Base-by-base conservation (phyloP, 2,113 vertebrate species). In the Syrrhaptes paradoxus region DNA sequence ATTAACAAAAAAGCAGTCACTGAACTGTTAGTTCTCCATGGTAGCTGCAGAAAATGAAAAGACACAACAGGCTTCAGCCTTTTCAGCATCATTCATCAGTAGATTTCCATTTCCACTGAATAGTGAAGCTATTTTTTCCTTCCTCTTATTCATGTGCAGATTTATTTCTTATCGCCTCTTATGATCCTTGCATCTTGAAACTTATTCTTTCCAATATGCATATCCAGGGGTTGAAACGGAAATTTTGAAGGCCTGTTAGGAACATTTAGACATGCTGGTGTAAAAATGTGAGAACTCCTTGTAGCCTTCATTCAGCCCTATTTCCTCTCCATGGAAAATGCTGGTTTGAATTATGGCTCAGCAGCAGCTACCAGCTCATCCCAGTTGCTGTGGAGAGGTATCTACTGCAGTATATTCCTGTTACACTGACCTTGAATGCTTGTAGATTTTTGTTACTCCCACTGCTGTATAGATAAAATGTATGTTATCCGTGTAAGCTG, bases 221-320 rank as follows among this genome's bases (percentile, higher is more conserved):
- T 58, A 62, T 36, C 24, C 19, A 74, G 15, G 8, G 17, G 9
- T 36, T 70, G 36, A 66, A 84, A 80, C 32, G 43, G 51, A 74
- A 95, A 77, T 70, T 73, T 18, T 4, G 3, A 73, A 76, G 11
- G 10, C 0, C 0, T 74, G 7, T 25, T 70, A n/a, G 0, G 2
- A 80, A 68, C 26, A 49, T 16, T 66, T 54, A 52, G 54, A 25
- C 5, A 3, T 26, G 29, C 14, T 83, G 61, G 16, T 63, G 13
- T 66, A 43, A 92, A 89, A 66, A 71, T 29, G 4, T 48, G 32
- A 66, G 24, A 76, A 38, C 26, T 85, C 31, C 59, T 74, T 18
- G 16, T 4, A 62, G 52, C 19, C 78, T 63, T 55, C 29, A n/a
- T 80, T 89, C 38, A 83, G 38, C 58, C 14, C 13, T n/a, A 4